Evolutionary conservation across 2,888 invertebrate species (phyloP).

Genomic region (Cerastis leucographa): DNA sequence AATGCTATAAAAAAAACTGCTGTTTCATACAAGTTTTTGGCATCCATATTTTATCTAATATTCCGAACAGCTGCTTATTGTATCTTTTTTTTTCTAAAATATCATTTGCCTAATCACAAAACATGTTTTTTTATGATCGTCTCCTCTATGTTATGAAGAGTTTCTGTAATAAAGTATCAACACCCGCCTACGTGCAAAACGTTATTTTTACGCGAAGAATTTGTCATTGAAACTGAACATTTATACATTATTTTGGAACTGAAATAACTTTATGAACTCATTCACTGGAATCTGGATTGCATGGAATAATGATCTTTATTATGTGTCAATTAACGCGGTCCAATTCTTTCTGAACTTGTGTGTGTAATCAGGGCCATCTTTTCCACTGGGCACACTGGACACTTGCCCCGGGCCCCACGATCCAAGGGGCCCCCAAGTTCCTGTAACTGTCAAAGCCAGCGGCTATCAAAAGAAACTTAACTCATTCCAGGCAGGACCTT

Average conservation of each 20-base stretch:
- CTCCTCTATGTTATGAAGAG: conserved; percentile 16
- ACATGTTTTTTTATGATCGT: conserved; percentile 12
- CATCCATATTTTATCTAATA: neutral
- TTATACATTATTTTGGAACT: conserved; percentile 57
- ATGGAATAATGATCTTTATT: conserved; percentile 11
- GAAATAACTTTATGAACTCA: conserved; percentile 57
- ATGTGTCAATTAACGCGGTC: conserved; percentile 8
- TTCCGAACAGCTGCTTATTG: neutral
- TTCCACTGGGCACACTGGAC: no score
- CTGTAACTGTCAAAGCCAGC: no score
- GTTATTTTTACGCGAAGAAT: conserved; percentile 62
- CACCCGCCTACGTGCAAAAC: conserved; percentile 54
- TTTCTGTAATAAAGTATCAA: conserved; percentile 44
- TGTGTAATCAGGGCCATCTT: no score
- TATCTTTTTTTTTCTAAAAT: neutral
- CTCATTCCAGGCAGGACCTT: no score
- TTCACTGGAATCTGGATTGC: conserved; percentile 41
- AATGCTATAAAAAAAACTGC: neutral
- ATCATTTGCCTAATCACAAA: neutral
- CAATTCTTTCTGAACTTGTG: neutral
- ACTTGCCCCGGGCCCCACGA: no score
- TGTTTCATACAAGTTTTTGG: neutral
- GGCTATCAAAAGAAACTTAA: no score
- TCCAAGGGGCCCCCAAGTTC: no score
- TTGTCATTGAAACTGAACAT: conserved; percentile 64